Conservation (phyloP, 2,888 invertebrate species). For the Cecidostiba fungosa region DNA sequence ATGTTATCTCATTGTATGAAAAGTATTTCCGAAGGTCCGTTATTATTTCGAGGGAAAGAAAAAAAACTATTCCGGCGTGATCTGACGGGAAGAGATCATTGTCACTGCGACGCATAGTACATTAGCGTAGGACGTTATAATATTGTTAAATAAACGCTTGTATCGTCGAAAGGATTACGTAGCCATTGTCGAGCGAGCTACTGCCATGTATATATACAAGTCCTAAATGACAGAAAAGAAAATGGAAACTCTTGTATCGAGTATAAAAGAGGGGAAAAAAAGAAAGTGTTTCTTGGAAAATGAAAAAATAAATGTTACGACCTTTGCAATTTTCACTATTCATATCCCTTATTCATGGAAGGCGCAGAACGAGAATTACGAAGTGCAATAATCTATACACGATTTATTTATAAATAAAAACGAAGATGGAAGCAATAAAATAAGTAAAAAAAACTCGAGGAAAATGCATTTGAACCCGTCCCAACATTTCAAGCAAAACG, state of each 20-base stretch:
- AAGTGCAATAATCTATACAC: constrained; percentile 65
- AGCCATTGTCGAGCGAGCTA: constrained; percentile 75
- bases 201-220: constrained; percentile 74
- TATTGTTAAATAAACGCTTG: constrained; percentile 64
- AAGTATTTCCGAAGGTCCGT: neutral
- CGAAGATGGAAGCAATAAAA: constrained; percentile 64
- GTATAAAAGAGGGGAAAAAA: constrained; percentile 65
- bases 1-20: constrained; percentile 31
- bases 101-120: constrained; percentile 72
- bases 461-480: constrained; percentile 19
- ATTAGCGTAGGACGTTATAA: constrained; percentile 74
- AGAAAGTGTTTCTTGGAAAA: neutral
- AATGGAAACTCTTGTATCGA: constrained; percentile 74
- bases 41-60: too few relatives aligned
- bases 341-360: constrained; percentile 32
- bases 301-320: constrained; percentile 45
- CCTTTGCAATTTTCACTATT: constrained; percentile 54
- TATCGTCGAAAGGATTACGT: constrained; percentile 69
- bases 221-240: constrained; percentile 55
- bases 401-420: constrained; percentile 62
- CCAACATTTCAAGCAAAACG: neutral
- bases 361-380: constrained; percentile 49
- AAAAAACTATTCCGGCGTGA: too few relatives aligned
- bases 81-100: too few relatives aligned
- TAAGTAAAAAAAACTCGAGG: constrained; percentile 26